phyloP scores from a whole-genome alignment of 1,140 invertebrate species.

The Arion vulgaris region DNA sequence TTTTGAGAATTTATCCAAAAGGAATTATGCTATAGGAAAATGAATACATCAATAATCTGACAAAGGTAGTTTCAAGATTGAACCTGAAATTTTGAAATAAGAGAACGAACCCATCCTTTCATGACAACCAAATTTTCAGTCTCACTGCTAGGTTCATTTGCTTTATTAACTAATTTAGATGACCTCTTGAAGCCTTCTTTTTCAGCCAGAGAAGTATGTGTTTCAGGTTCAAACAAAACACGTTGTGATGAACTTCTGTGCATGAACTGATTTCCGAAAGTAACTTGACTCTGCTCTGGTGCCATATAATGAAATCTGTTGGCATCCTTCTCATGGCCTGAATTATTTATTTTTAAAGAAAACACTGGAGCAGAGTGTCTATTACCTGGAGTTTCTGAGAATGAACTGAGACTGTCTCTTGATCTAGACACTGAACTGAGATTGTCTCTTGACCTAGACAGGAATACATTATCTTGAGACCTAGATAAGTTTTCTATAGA shows the following conservation, averaged over 20 bases:
- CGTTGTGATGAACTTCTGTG: conserved; percentile 21
- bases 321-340: conserved; percentile 29
- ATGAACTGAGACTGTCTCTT: conserved; percentile 8
- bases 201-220: not conserved
- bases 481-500: conserved; percentile 16
- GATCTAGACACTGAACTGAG: not conserved
- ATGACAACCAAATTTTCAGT: conserved; percentile 57
- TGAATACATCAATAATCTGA: too few species aligned
- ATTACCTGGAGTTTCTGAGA: not conserved
- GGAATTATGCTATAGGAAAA: too few species aligned
- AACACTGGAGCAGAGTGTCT: not conserved
- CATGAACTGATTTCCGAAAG: conserved; percentile 42
- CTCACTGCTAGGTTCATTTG: conserved; percentile 52
- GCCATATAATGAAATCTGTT: conserved; percentile 14
- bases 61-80: not conserved
- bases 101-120: conserved; percentile 60
- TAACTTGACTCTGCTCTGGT: not conserved
- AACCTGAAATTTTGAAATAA: conserved; percentile 62
- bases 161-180: conserved; percentile 42
- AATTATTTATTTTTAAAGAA: not conserved
- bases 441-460: conserved; percentile 19
- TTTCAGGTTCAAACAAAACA: conserved; percentile 14
- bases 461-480: conserved; percentile 13
- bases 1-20: too few species aligned
- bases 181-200: conserved; percentile 6